Evolutionary conservation across 2,113 vertebrate species (phyloP).

Genomic region (Microcebus ravelobensis): DNA sequence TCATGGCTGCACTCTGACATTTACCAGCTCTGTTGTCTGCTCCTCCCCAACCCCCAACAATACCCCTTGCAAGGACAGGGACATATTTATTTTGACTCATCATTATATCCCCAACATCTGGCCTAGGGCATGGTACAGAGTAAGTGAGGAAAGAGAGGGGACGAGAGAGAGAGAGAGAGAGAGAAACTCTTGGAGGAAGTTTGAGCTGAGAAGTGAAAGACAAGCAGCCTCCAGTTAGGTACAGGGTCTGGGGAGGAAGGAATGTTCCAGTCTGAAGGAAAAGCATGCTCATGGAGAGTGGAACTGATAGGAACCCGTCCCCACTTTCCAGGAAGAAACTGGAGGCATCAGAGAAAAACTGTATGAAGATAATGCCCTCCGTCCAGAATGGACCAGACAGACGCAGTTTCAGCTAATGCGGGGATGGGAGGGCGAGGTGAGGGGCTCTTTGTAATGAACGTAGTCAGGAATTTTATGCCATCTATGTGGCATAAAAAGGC

Average conservation of each 20-base stretch:
- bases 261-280: background rate
- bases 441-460: background rate
- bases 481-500: background rate
- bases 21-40: background rate
- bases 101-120: background rate
- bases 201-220: background rate
- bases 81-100: background rate
- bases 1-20: background rate
- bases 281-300: background rate
- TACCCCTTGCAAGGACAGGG: background rate
- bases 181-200: background rate
- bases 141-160: background rate
- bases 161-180: background rate
- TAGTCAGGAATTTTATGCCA: background rate
- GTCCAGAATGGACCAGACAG: background rate
- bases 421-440: fast-evolving
- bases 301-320: background rate
- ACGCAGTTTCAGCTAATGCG: background rate
- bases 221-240: background rate
- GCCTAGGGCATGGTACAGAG: background rate
- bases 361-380: background rate
- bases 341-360: background rate
- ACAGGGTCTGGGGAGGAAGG: background rate
- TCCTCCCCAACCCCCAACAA: background rate
- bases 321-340: background rate